These are phyloP conservation scores for Synodontis membranacea DNA, from an alignment of 2,113 vertebrate genomes.

Conservation along the genomic window DNA sequence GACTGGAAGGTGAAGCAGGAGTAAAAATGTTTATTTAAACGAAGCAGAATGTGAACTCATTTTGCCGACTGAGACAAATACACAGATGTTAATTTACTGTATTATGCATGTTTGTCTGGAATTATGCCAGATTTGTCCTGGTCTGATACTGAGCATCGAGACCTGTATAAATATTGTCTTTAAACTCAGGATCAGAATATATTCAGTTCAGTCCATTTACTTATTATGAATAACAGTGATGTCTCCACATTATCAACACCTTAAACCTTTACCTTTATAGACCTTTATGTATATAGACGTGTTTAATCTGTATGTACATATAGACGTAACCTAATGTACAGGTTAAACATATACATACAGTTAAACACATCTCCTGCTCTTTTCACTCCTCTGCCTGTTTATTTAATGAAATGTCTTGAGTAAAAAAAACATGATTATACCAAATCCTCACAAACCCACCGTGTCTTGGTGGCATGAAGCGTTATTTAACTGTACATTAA, in stretches of 20 bases:
- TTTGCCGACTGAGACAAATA: background rate
- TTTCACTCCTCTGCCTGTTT: background rate
- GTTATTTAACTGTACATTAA: background rate
- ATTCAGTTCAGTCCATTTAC: background rate
- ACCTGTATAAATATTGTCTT: background rate
- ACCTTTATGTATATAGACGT: too few relatives aligned
- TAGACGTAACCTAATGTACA: too few relatives aligned
- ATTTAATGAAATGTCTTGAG: background rate
- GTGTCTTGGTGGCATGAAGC: background rate
- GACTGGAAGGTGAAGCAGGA: background rate
- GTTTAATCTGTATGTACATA: too few relatives aligned
- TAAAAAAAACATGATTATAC: background rate
- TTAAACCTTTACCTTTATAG: background rate
- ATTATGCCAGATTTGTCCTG: background rate
- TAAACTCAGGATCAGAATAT: background rate
- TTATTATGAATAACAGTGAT: background rate
- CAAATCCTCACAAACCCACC: background rate
- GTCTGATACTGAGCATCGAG: background rate
- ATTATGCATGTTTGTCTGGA: conserved; percentile 14
- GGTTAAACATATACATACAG: too few relatives aligned
- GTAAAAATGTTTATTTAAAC: background rate
- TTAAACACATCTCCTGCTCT: background rate
- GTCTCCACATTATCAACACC: background rate
- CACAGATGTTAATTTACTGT: conserved; percentile 9
- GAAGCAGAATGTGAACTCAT: background rate